These are phyloP conservation scores for Pimephales promelas DNA, from an alignment of 2,113 vertebrate genomes.

Conservation along the genomic window DNA sequence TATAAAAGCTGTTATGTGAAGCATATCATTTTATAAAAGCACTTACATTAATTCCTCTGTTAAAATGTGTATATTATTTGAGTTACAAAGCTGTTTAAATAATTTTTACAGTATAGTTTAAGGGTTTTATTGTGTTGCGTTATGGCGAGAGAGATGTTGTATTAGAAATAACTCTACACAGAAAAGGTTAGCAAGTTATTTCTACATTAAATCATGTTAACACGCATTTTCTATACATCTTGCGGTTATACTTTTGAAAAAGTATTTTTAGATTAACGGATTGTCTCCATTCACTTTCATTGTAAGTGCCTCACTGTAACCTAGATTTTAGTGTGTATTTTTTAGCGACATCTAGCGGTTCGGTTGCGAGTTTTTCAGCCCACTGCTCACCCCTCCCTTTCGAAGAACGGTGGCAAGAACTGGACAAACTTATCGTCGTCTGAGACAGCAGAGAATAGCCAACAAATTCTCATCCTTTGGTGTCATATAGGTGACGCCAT, in stretches of 20 bases:
- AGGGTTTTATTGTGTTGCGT: neutral
- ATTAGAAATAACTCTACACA: neutral
- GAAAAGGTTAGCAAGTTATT: neutral
- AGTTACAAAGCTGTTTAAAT: neutral
- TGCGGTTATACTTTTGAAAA: neutral
- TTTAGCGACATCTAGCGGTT: no score
- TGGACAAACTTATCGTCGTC: no score
- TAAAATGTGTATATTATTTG: conserved; percentile 6
- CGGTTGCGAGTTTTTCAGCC: no score
- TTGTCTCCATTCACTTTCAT: neutral
- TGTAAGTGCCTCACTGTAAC: neutral
- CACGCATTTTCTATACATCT: neutral
- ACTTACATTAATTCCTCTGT: neutral
- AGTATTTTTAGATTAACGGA: neutral
- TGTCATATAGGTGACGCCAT: no score
- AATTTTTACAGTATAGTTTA: neutral
- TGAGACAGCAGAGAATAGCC: no score
- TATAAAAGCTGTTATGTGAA: neutral
- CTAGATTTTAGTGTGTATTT: no score
- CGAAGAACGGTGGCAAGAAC: no score
- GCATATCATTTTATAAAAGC: neutral
- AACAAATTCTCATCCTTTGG: no score
- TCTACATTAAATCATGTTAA: neutral
- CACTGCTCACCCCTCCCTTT: no score
- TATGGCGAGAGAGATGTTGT: neutral